Conservation (phyloP, 2,797 vertebrate species). For the Hemibagrus guttatus region DNA sequence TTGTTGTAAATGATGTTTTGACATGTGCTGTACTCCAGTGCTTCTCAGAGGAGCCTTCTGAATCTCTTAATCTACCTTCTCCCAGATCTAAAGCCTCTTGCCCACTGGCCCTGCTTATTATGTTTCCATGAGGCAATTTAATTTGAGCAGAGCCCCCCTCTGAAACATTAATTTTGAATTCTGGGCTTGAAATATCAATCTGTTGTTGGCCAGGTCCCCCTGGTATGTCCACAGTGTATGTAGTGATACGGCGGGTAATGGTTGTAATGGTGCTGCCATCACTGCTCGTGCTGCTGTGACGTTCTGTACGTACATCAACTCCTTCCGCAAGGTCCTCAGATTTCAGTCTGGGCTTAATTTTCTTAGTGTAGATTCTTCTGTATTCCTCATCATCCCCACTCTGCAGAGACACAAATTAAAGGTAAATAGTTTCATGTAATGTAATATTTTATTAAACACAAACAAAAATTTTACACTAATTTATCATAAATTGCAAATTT, state of each 20-base stretch:
- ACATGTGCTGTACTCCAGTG: constrained; percentile 61
- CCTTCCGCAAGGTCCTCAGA: constrained; percentile 84
- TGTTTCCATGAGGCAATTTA: constrained; percentile 68
- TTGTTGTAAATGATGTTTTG: constrained; percentile 57
- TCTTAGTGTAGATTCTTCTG: constrained; percentile 89
- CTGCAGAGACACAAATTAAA: constrained; percentile 67
- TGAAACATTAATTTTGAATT: constrained; percentile 75
- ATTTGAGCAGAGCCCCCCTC: constrained; percentile 73
- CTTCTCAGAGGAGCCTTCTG: constrained; percentile 67
- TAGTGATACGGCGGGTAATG: constrained; percentile 88
- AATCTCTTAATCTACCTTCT: constrained; percentile 63
- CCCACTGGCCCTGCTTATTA: constrained; percentile 66
- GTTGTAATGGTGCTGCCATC: constrained; percentile 86
- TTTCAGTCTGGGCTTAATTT: constrained; percentile 92
- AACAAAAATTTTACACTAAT: not conserved
- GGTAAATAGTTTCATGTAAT: not conserved
- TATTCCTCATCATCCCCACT: constrained; percentile 94
- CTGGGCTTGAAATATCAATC: constrained; percentile 80
- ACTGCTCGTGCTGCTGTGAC: constrained; percentile 88
- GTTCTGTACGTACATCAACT: constrained; percentile 80
- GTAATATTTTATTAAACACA: constrained; percentile 4
- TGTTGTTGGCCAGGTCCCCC: constrained; percentile 74
- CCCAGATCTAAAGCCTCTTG: constrained; percentile 63
- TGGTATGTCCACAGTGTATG: constrained; percentile 91
- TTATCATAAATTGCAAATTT: not conserved